phyloP scores from a whole-genome alignment of 2,113 vertebrate genomes.

The Callocephalon fimbriatum region DNA sequence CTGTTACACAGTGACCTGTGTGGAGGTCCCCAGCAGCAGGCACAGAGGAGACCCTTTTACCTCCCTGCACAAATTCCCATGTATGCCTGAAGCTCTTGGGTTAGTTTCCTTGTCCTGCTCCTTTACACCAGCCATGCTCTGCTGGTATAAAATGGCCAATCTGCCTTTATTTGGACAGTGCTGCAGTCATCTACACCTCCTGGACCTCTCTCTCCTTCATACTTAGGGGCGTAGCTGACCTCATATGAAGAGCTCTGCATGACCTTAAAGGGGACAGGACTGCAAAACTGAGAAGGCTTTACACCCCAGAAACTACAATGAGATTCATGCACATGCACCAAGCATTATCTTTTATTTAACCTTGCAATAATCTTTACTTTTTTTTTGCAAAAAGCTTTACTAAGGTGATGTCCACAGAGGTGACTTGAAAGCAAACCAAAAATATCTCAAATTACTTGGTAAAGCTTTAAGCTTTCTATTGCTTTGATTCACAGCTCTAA shows the following conservation, averaged over 20 bases:
- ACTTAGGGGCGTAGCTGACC: not conserved
- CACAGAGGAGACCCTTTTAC: not conserved
- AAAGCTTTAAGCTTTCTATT: not conserved
- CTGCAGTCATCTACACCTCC: not conserved
- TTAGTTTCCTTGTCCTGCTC: not conserved
- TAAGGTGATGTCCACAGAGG: not conserved
- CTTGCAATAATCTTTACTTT: not conserved
- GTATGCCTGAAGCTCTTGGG: not conserved
- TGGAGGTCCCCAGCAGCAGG: not conserved
- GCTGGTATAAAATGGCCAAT: not conserved
- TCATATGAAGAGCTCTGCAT: not conserved
- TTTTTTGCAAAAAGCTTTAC: not conserved
- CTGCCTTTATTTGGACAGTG: not conserved
- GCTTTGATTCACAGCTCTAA: not conserved
- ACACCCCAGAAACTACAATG: not conserved
- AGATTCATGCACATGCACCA: not conserved
- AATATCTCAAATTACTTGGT: not conserved
- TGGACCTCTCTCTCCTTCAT: not conserved
- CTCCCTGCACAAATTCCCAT: not conserved
- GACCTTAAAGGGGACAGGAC: not conserved
- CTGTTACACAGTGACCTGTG: not conserved
- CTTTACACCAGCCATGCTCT: not conserved
- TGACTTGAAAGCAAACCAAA: constrained; percentile 18
- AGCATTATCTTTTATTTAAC: not conserved
- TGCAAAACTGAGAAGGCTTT: not conserved